phyloP scores from a whole-genome alignment of 2,888 invertebrate genomes.

The Norana najaformis region DNA sequence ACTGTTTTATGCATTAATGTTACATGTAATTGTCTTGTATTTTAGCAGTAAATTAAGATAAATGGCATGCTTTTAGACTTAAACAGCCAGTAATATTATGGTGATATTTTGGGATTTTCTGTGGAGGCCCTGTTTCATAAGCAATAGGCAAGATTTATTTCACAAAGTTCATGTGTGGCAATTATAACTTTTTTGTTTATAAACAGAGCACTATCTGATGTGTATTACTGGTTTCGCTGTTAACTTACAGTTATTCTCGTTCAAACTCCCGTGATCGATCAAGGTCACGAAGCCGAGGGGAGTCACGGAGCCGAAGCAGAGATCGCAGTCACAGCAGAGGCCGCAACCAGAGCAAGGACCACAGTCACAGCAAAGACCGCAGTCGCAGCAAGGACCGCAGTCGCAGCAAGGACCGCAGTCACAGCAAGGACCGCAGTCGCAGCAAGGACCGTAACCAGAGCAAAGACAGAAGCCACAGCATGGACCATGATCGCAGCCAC shows the following conservation, averaged over 20 bases:
- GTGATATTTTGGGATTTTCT: too few species aligned
- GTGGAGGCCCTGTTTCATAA: too few species aligned
- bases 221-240: neutral
- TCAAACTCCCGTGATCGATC: conserved; percentile 17
- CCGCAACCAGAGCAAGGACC: conserved; percentile 68
- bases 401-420: conserved; percentile 67
- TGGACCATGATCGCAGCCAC: conserved; percentile 18
- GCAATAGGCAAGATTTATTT: too few species aligned
- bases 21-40: too few species aligned
- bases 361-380: conserved; percentile 10
- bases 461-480: conserved; percentile 29
- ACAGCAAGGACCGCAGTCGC: neutral
- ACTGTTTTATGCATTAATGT: too few species aligned
- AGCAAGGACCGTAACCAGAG: conserved; percentile 15
- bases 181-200: neutral
- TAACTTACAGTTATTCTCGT: conserved; percentile 19
- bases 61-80: too few species aligned
- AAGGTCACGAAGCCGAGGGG: conserved; percentile 16
- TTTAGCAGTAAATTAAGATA: too few species aligned
- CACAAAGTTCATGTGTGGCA: neutral
- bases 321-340: conserved; percentile 54
- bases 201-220: neutral
- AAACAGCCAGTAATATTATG: too few species aligned
- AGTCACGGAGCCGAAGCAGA: conserved; percentile 30
- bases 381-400: conserved; percentile 71